Evolutionary conservation across 2,888 invertebrate species (phyloP).

Genomic region (Papilio elwesi): DNA sequence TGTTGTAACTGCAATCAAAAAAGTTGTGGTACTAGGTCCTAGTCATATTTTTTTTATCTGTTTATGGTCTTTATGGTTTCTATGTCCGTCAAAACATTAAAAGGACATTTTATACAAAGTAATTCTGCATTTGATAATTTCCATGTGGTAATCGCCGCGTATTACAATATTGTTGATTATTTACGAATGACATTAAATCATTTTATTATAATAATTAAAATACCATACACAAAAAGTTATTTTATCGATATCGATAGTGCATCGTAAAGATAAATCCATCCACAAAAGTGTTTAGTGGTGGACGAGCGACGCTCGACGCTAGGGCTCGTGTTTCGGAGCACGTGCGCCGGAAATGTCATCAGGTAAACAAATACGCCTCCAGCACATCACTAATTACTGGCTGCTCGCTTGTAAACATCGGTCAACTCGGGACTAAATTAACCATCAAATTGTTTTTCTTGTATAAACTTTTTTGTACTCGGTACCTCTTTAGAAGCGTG

Average conservation of each 20-base stretch:
- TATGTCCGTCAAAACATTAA: too few species aligned
- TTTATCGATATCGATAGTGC: conserved; percentile 41
- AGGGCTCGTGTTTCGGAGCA: conserved; percentile 69
- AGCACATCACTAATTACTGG: conserved; percentile 54
- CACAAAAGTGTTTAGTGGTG: conserved; percentile 55
- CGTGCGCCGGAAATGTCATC: conserved; percentile 82
- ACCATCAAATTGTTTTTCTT: conserved; percentile 32
- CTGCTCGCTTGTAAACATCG: conserved; percentile 42
- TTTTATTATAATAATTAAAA: too few species aligned
- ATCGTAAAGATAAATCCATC: conserved; percentile 47
- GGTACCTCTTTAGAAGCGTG: conserved; percentile 1
- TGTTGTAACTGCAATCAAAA: too few species aligned
- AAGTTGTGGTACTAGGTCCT: too few species aligned
- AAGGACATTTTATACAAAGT: too few species aligned
- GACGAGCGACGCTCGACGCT: conserved; percentile 50
- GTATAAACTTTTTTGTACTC: conserved; percentile 4
- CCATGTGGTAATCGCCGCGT: too few species aligned
- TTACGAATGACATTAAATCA: too few species aligned
- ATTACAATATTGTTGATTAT: too few species aligned
- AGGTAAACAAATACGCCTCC: conserved; percentile 77
- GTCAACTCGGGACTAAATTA: conserved; percentile 40
- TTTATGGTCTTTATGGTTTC: too few species aligned
- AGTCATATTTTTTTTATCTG: too few species aligned
- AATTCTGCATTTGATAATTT: too few species aligned
- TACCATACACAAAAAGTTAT: too few species aligned